Evolutionary conservation across 2,888 invertebrate genomes (phyloP).

Genomic region (Girardia tigrina): DNA sequence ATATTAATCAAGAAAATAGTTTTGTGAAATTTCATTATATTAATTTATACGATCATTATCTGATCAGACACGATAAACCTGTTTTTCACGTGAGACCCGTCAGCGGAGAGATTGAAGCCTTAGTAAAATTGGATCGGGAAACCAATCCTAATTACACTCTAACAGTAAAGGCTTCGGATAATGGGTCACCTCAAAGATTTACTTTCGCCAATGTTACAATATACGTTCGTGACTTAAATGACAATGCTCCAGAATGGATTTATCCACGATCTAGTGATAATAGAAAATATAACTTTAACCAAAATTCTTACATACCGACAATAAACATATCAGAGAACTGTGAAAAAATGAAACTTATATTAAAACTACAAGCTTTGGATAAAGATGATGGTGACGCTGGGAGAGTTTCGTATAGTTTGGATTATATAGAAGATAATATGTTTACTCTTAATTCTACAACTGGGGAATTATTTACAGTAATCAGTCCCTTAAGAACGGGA

Average conservation of each 20-base stretch:
- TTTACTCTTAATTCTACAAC: constrained; percentile 26
- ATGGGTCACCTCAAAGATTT: background rate
- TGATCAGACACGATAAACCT: background rate
- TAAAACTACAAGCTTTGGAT: background rate
- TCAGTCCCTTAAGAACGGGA: background rate
- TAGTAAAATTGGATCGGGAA: constrained; percentile 24
- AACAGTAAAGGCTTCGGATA: constrained; percentile 12
- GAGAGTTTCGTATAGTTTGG: background rate
- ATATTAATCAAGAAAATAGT: background rate
- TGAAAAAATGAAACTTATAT: background rate
- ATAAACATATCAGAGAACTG: background rate
- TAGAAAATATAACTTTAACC: background rate
- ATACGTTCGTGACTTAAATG: constrained; percentile 21
- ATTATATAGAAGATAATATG: background rate
- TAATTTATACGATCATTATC: background rate
- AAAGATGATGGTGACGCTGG: background rate
- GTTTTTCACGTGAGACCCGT: background rate
- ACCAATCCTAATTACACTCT: background rate
- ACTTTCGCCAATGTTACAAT: constrained; percentile 21
- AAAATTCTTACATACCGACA: background rate
- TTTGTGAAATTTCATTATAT: background rate
- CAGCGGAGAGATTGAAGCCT: constrained; percentile 11
- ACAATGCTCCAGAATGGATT: constrained; percentile 29
- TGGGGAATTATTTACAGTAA: constrained; percentile 1
- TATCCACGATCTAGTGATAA: constrained; percentile 12